phyloP scores from a whole-genome alignment of 2,797 vertebrate species.

The Urocyon cinereoargenteus region DNA sequence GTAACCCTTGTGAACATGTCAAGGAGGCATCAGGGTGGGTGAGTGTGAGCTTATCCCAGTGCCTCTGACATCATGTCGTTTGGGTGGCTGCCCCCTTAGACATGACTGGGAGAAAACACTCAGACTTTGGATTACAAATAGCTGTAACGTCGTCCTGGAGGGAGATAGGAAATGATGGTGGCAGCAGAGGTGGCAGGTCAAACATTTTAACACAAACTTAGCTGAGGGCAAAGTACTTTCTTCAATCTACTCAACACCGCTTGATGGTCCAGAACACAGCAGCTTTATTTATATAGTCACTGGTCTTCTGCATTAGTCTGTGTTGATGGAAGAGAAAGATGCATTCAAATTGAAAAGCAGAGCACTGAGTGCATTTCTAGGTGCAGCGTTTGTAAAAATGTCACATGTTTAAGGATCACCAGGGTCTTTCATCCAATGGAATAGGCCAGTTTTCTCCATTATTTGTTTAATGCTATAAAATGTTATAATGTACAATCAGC shows the following conservation, averaged over 20 bases:
- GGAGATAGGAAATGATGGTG: background rate
- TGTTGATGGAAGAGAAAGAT: background rate
- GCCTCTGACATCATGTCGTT: background rate
- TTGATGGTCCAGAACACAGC: background rate
- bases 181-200: background rate
- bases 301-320: background rate
- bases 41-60: background rate
- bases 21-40: background rate
- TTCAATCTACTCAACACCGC: background rate
- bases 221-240: background rate
- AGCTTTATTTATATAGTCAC: background rate
- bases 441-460: background rate
- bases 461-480: slow-evolving; percentile 34
- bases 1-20: background rate
- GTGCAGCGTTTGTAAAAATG: background rate
- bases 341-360: background rate
- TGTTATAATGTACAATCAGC: background rate
- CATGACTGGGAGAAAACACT: background rate
- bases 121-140: background rate
- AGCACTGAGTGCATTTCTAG: background rate
- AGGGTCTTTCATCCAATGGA: background rate
- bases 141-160: background rate
- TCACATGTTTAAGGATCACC: background rate
- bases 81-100: background rate
- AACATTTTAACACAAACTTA: background rate